Evolutionary conservation across 2,113 vertebrate species (phyloP), one percentile per base, ranked within the genome.

Genomic region (Heterotis niloticus): DNA sequence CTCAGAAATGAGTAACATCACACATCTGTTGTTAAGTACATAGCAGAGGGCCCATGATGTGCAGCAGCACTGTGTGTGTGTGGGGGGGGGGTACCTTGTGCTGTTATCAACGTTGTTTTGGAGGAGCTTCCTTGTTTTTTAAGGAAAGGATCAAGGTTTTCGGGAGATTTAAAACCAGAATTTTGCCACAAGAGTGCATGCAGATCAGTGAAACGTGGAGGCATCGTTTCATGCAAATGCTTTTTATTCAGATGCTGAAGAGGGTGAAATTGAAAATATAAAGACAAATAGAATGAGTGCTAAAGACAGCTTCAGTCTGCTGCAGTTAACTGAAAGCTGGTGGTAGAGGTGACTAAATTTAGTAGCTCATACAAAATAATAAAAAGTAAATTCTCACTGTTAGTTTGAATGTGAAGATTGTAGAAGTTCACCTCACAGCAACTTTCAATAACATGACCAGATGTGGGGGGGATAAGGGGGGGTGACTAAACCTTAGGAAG

Each of bases 1-100:
- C 34, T 66, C n/a, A 77, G 44, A 52, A 44, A 54, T 77, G 75
- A 66, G 34, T 51, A 54, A 71, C 20, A 71, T 71, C 23, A 16
- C 18, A 71, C 69, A 71, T 71, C 10, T 52, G n/a, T n/a, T 71
- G 69, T 51, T 71, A 13, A 13, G 13, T 5, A 74, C 54, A 28
- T 54, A 71, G 13, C 14, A 59, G 57, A 26, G 56, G 13, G 9
- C 24, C 2, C 10, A 66, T 24, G 23, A n/a, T 66, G 16, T 59
- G 10, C 26, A 57, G 24, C 24, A 59, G 24, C 54, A 74, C 16
- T 5, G 12, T 34, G 67, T 10, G 67, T 34, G n/a, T 44, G 10
- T 34, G 26, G n/a, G n/a, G n/a, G n/a, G n/a, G n/a, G n/a, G n/a
- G 34, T 69, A 29, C 1, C 34, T n/a, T n/a, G 54, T 74, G 13